A percentile compares a stretch with the other conserved stretches of the same genome.
These are phyloP conservation scores for Aldrovandia affinis DNA, from an alignment of 2,797 vertebrate genomes.

Conservation along the genomic window DNA sequence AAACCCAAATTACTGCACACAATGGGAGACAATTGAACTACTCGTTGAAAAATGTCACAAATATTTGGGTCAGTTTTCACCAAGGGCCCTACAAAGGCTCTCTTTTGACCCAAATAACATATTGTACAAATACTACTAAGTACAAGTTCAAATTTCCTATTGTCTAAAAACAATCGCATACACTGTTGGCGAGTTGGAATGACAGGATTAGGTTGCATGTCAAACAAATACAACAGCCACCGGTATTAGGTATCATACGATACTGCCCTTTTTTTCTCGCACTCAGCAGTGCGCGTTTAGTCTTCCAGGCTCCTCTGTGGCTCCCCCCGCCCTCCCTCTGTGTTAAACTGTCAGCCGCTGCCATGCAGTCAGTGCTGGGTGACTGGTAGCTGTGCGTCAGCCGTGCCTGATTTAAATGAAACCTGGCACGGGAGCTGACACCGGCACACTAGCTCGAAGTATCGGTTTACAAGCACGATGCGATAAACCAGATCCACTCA, in stretches of 20 bases:
- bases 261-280: constrained; percentile 27
- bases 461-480: constrained; percentile 12
- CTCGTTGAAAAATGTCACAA: not conserved
- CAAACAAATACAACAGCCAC: constrained; percentile 36
- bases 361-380: not conserved
- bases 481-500: not conserved
- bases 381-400: not conserved
- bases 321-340: not conserved
- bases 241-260: constrained; percentile 39
- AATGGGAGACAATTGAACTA: not conserved
- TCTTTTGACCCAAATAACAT: constrained; percentile 41
- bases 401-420: not conserved
- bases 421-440: not conserved
- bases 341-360: not conserved
- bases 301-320: not conserved
- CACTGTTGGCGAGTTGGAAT: constrained; percentile 35
- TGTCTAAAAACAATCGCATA: constrained; percentile 43
- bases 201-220: constrained; percentile 49
- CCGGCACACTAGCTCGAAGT: not conserved
- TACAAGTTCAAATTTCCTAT: constrained; percentile 13
- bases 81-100: constrained; percentile 47
- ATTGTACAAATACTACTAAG: not conserved
- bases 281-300: constrained; percentile 31
- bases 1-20: not conserved
- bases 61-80: constrained; percentile 22